phyloP scores from a whole-genome alignment of 1,140 invertebrate species.

The Pteromalus puparum region DNA sequence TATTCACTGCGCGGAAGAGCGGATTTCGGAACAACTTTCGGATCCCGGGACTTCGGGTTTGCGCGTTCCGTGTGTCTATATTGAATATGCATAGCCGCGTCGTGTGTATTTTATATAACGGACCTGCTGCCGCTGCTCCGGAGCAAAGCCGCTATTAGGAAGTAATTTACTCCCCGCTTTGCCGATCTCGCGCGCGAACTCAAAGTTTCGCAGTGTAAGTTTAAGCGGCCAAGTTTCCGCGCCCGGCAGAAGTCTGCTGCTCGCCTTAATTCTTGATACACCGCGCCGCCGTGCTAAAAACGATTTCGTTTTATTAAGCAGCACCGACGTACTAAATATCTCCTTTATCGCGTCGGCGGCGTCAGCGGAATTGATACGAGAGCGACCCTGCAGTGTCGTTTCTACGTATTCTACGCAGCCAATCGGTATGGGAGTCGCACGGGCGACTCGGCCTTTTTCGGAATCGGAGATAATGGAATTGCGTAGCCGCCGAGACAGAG shows the following conservation, averaged over 20 bases:
- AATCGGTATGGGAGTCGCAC: neutral
- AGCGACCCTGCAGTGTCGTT: no score
- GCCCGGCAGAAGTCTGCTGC: no score
- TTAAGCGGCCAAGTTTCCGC: neutral
- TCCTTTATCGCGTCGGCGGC: neutral
- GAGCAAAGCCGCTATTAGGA: neutral
- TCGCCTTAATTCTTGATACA: no score
- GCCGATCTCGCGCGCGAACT: neutral
- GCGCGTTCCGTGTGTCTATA: neutral
- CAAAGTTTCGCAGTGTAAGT: neutral
- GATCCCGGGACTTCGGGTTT: neutral
- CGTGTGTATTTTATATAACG: constrained; percentile 32
- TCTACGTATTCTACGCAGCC: no score
- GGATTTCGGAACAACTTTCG: constrained; percentile 26
- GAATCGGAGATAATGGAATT: constrained; percentile 42
- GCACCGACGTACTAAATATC: neutral
- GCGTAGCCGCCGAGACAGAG: neutral
- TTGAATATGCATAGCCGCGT: constrained; percentile 22
- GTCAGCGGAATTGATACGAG: neutral
- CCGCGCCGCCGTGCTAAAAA: no score
- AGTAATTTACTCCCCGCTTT: constrained; percentile 15
- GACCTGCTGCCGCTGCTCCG: neutral
- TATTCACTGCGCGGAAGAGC: neutral
- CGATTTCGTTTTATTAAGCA: neutral
- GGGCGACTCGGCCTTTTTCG: neutral